Evolutionary conservation across 2,797 vertebrate species (phyloP), one percentile per base, ranked within the genome.

Genomic region (Artibeus jamaicensis): DNA sequence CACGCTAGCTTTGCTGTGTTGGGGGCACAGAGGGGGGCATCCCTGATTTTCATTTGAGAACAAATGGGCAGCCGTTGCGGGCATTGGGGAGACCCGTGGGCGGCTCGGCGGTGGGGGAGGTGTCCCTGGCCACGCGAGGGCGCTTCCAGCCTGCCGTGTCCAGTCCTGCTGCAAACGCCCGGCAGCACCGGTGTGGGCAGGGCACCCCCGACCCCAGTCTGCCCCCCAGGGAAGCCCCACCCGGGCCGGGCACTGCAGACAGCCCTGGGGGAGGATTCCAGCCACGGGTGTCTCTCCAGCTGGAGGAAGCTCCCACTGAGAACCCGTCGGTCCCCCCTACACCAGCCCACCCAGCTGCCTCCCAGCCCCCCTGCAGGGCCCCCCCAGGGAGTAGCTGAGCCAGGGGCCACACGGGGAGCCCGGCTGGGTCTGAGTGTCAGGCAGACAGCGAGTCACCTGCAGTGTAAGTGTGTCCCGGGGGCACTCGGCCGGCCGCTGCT

Each of bases 191-290:
- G 10, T 5, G 16, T 19, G 11, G 15, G 48, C 48, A 26, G 48
- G 32, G 59, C 62, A 24, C 29, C 22, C 37, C 32, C 50, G 50
- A 53, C 50, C 50, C 50, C 16, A n/a, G n/a, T n/a, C n/a, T n/a
- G n/a, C n/a, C n/a, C n/a, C n/a, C n/a, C n/a, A n/a, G n/a, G n/a
- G n/a, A n/a, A n/a, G 39, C 39, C 39, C 39, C 53, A 21, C 53
- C 1, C 0, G 0, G 48, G 24, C 65, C 50, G 1, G 42, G 48
- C 32, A 3, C 77, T 3, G 16, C 3, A 0, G 12, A 9, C 34
- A 0, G 21, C 37, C 29, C 42, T 26, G 9, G 39, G 16, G 59
- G 29, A 22, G 59, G 50, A 1, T 9, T 19, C 87, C 7, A 3
- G 39, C 11, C 10, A 9, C 2, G 21, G 0, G 0, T 32, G 15